Base-by-base conservation (phyloP, 1,140 invertebrate genomes). In the Hestina assimilis region DNA sequence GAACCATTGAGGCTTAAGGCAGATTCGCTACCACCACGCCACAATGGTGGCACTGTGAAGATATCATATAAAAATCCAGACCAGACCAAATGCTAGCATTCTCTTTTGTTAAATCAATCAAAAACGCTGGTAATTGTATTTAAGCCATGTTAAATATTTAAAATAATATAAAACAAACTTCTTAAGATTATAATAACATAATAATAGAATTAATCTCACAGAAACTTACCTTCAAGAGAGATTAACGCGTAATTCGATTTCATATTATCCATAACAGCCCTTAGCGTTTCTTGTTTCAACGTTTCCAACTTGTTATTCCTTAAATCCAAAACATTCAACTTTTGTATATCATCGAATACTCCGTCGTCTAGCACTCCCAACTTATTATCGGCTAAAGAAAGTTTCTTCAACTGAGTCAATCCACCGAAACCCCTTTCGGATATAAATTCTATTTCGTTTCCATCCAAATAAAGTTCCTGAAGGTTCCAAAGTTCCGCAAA, bases 401-500 rank as follows among this genome's bases (percentile, higher is more conserved):
- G 87, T 64, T 92, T 91, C 70, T 90, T 90, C 57, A 96, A 79
- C 54, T 92, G 92, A 52, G 89, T 91, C 75, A 96, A 87, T 4
- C 93, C 94, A 4, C 91, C 90, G 41, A 96, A 91, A 21, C 94
- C 94, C 43, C 92, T 90, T 31, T 93, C 92, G 8, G 92, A 92
- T 54, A 96, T 92, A 68, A 89, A 87, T 79, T 87, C 82, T 79
- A 89, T 83, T 62, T 91, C 89, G 85, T 96, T 96, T 40, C 91
- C 90, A 69, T 93, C 93, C 61, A 96, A 83, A 59, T 93, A 91
- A 65, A 96, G 89, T 64, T 95, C 93, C 54, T 91, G 89, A 1
- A 96, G 80, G 69, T 79, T 92, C 92, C 73, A 92, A 83, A 95
- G 90, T 80, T 96, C 94, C 0, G 92, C 89, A 75, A 96, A 96